A percentile compares a stretch with the other conserved stretches of the same genome.
phyloP scores from a whole-genome alignment of 1,140 invertebrate genomes.

The Campoletis sonorensis region DNA sequence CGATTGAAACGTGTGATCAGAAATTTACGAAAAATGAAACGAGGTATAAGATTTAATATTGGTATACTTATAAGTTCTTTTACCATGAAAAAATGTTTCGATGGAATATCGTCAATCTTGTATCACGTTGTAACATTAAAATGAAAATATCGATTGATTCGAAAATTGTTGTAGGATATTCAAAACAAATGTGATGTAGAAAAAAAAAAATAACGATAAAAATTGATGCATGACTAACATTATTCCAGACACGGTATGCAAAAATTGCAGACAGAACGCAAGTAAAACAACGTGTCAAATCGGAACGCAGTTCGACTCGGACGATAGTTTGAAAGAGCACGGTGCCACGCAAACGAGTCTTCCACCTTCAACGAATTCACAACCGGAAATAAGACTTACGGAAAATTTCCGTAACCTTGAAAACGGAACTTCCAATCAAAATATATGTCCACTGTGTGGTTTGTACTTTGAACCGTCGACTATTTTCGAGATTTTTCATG shows the following conservation, averaged over 20 bases:
- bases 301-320: conserved; percentile 67
- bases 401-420: conserved; percentile 44
- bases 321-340: conserved; percentile 66
- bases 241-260: conserved; percentile 61
- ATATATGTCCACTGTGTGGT: conserved; percentile 75
- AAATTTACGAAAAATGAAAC: conserved; percentile 67
- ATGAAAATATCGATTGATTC: not conserved
- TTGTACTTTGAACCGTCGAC: conserved; percentile 63
- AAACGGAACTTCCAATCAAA: conserved; percentile 42
- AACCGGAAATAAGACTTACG: conserved; percentile 52
- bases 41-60: conserved; percentile 59
- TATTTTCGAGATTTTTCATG: conserved; percentile 72
- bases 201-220: not conserved
- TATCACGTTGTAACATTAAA: not conserved
- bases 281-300: conserved; percentile 67
- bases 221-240: not conserved
- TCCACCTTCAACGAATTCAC: conserved; percentile 50
- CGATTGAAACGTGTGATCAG: conserved; percentile 78
- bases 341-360: conserved; percentile 69
- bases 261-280: conserved; percentile 64
- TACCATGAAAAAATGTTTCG: too few relatives aligned
- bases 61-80: too few relatives aligned
- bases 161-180: not conserved
- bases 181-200: not conserved
- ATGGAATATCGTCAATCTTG: not conserved